These are phyloP conservation scores for Magallana gigas DNA, from an alignment of 1,140 invertebrate species.

Conservation along the genomic window DNA sequence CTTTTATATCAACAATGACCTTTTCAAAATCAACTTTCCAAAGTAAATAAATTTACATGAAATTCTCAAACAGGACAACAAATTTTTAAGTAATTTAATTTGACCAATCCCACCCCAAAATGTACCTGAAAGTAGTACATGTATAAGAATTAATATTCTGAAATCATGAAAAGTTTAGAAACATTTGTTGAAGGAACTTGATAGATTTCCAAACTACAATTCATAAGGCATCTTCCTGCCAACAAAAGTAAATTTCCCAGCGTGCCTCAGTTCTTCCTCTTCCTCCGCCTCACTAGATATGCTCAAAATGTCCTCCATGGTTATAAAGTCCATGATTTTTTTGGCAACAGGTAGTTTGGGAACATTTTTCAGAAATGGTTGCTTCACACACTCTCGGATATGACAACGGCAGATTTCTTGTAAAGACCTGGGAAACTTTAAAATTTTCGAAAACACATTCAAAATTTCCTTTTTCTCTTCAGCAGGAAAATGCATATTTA, in stretches of 20 bases:
- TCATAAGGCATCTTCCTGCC: constrained; percentile 26
- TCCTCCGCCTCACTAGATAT: constrained; percentile 46
- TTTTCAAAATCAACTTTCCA: too few relatives aligned
- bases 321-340: constrained; percentile 71
- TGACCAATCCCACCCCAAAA: too few relatives aligned
- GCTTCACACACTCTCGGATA: constrained; percentile 65
- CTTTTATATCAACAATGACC: too few relatives aligned
- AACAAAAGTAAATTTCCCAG: constrained; percentile 42
- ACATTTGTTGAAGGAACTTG: too few relatives aligned
- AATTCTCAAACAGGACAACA: too few relatives aligned
- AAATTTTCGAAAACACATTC: constrained; percentile 61
- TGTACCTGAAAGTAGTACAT: too few relatives aligned
- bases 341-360: constrained; percentile 64
- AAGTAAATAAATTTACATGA: too few relatives aligned
- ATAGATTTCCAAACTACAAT: neutral
- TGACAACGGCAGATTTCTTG: constrained; percentile 67
- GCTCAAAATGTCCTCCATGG: constrained; percentile 63
- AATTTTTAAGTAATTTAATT: too few relatives aligned
- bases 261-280: constrained; percentile 59
- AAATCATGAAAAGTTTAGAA: too few relatives aligned
- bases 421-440: constrained; percentile 64
- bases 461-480: constrained; percentile 66
- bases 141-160: too few relatives aligned
- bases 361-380: constrained; percentile 62
- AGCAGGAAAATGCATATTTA: constrained; percentile 63